phyloP scores from a whole-genome alignment of 2,113 vertebrate species.

The Polypterus senegalus region DNA sequence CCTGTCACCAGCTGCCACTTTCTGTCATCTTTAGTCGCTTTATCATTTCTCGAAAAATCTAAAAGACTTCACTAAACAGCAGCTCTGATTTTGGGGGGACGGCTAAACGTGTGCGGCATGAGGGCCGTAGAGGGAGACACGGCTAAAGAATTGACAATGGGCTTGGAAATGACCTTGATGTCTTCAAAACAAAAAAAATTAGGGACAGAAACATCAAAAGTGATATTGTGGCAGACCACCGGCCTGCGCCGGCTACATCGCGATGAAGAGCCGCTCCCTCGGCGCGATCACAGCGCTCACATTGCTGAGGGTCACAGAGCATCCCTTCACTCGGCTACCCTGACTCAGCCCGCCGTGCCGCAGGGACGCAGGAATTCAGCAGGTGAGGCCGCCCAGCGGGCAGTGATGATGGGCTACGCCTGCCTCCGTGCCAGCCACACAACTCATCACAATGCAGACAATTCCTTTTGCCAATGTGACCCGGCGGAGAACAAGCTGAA shows the following conservation, averaged over 20 bases:
- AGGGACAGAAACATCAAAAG: too few relatives aligned
- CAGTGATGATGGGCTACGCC: too few relatives aligned
- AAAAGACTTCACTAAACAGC: constrained; percentile 76
- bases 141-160: constrained; percentile 44
- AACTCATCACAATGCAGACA: not conserved
- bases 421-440: too few relatives aligned
- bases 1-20: constrained; percentile 77
- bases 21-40: constrained; percentile 81
- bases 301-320: not conserved
- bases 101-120: constrained; percentile 58
- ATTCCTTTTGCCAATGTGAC: not conserved
- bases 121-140: constrained; percentile 60
- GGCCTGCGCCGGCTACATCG: too few relatives aligned
- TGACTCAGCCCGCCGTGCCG: not conserved
- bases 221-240: too few relatives aligned
- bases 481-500: not conserved
- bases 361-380: not conserved
- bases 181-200: constrained; percentile 5
- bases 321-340: not conserved
- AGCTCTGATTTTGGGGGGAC: constrained; percentile 74
- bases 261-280: too few relatives aligned
- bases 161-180: constrained; percentile 65
- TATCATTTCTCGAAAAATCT: constrained; percentile 77
- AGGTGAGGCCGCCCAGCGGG: too few relatives aligned
- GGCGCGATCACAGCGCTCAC: not conserved